Conservation (phyloP, 2,113 vertebrate genomes). For the Merops nubicus region DNA sequence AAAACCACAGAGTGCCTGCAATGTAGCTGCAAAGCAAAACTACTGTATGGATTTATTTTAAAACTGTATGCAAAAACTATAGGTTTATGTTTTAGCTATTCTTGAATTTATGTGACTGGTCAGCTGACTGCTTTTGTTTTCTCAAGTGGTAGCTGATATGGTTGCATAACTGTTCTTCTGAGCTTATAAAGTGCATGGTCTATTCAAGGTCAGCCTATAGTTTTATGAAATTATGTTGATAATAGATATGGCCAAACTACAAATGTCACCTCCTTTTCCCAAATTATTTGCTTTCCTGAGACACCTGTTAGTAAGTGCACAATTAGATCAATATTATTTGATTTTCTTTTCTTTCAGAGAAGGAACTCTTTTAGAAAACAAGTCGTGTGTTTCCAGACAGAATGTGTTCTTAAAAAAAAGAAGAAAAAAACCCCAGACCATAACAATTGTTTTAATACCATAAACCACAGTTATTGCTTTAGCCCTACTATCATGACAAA, state of each 20-base stretch:
- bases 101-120: not conserved
- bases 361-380: not conserved
- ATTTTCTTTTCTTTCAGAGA: slow-evolving; percentile 7
- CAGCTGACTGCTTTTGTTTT: not conserved
- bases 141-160: not conserved
- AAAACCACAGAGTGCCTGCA: not conserved
- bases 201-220: not conserved
- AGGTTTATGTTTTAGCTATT: not conserved
- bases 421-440: not conserved
- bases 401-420: not conserved
- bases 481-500: not conserved
- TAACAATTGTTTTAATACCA: not conserved
- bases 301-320: not conserved
- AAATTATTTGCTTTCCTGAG: not conserved
- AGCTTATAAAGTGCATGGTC: not conserved
- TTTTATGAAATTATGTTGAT: slow-evolving; percentile 13
- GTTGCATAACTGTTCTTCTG: not conserved
- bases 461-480: not conserved
- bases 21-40: not conserved
- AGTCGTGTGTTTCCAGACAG: not conserved
- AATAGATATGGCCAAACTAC: not conserved
- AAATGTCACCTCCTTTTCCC: not conserved
- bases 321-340: slow-evolving; percentile 34
- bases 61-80: not conserved
- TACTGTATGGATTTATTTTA: not conserved